These are phyloP conservation scores for Macaria liturata DNA, from an alignment of 2,888 invertebrate genomes.

Conservation along the genomic window DNA sequence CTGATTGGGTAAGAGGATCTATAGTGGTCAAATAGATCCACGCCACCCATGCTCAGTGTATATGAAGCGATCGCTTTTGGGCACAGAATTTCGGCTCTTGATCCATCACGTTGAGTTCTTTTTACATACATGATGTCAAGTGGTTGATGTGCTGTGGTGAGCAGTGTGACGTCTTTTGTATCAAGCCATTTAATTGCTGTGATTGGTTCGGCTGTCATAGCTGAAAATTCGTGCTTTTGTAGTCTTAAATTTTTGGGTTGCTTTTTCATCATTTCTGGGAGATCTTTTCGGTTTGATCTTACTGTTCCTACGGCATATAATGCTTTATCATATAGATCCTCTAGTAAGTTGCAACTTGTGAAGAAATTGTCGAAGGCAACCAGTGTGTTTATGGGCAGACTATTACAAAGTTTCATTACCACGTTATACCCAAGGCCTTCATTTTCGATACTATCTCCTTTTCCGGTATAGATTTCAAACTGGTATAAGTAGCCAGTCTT, in stretches of 20 bases:
- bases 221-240: conserved; percentile 41
- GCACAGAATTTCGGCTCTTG: conserved; percentile 26
- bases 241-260: conserved; percentile 21
- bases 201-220: conserved; percentile 39
- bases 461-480: conserved; percentile 38
- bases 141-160: conserved; percentile 41
- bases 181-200: conserved; percentile 41
- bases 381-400: conserved; percentile 23
- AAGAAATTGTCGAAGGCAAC: conserved; percentile 28
- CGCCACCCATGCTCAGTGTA: conserved; percentile 34
- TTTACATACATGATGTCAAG: conserved; percentile 28
- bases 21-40: conserved; percentile 26
- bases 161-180: conserved; percentile 36
- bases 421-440: conserved; percentile 31
- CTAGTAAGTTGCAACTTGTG: too few relatives aligned
- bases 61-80: conserved; percentile 32
- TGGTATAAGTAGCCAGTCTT: conserved; percentile 36
- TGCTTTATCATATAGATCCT: too few relatives aligned
- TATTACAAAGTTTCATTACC: conserved; percentile 14
- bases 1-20: conserved; percentile 21
- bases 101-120: conserved; percentile 34
- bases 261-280: too few relatives aligned
- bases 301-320: too few relatives aligned
- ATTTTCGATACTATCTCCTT: conserved; percentile 25
- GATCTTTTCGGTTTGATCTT: too few relatives aligned